Conservation (phyloP, 2,888 invertebrate species). For the Nineta flava region DNA sequence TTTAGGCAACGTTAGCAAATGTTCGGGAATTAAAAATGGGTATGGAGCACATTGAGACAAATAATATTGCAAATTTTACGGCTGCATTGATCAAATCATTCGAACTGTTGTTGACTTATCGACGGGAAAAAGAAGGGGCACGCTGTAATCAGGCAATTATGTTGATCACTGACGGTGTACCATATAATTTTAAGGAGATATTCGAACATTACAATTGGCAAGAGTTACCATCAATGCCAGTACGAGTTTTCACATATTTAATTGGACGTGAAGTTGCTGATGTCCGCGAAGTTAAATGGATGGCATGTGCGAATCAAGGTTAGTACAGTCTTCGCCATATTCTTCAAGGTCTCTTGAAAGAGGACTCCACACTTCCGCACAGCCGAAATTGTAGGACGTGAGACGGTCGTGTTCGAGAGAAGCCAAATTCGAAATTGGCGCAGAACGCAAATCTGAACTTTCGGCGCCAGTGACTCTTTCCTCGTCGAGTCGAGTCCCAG, state of each 20-base stretch:
- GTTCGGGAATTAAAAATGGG: slow-evolving; percentile 66
- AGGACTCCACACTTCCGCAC: no score
- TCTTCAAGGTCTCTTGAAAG: no score
- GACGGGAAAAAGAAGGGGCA: slow-evolving; percentile 36
- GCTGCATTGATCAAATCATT: slow-evolving; percentile 80
- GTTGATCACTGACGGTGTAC: slow-evolving; percentile 97
- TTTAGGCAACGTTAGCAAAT: slow-evolving; percentile 72
- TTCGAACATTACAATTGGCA: slow-evolving; percentile 84
- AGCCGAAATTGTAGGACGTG: no score
- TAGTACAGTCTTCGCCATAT: slow-evolving; percentile 13
- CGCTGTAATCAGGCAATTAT: slow-evolving; percentile 64
- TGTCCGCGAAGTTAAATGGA: slow-evolving; percentile 87
- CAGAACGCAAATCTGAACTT: no score
- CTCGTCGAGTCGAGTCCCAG: no score
- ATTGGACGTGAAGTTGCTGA: slow-evolving; percentile 81
- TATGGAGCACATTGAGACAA: slow-evolving; percentile 62
- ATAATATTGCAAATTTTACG: slow-evolving; percentile 87
- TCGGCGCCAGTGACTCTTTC: no score
- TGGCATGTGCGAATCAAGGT: slow-evolving; percentile 94
- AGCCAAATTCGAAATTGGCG: no score
- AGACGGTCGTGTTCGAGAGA: no score
- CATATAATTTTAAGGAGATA: slow-evolving; percentile 82
- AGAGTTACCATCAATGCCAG: slow-evolving; percentile 57
- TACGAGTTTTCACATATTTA: slow-evolving; percentile 93
- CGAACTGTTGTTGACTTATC: slow-evolving; percentile 56